A percentile compares a stretch with the other conserved stretches of the same genome.
phyloP scores from a whole-genome alignment of 2,113 vertebrate species.

The Fulica atra region DNA sequence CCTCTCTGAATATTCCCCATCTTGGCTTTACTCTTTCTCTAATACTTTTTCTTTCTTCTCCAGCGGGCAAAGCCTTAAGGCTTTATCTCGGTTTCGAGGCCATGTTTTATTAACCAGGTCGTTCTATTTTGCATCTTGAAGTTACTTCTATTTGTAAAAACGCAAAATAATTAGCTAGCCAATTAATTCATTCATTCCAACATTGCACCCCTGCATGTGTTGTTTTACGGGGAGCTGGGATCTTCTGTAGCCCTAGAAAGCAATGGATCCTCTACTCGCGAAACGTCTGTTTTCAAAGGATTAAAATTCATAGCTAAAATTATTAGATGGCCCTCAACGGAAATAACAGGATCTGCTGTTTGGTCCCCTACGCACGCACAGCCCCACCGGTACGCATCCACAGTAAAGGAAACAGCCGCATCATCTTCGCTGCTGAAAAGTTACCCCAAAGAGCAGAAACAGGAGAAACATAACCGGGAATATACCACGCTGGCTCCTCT shows the following conservation, averaged over 20 bases:
- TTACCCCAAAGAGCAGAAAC: background rate
- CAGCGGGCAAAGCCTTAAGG: background rate
- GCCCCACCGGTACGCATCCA: background rate
- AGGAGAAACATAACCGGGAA: background rate
- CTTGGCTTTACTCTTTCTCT: background rate
- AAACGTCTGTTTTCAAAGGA: slow-evolving; percentile 13
- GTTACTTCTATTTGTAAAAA: background rate
- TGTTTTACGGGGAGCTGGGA: background rate
- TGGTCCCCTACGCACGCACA: background rate
- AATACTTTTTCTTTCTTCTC: background rate
- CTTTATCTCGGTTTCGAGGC: background rate
- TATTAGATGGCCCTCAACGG: background rate
- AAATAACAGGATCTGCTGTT: background rate
- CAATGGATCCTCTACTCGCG: background rate
- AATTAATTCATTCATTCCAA: background rate
- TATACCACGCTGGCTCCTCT: background rate
- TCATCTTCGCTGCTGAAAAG: background rate
- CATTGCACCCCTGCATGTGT: background rate
- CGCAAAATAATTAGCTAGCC: background rate
- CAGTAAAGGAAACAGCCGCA: background rate
- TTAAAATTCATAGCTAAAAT: slow-evolving; percentile 4
- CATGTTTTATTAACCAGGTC: background rate
- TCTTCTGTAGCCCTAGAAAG: background rate
- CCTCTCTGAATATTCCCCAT: background rate
- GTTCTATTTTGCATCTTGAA: background rate